Evolutionary conservation across 2,888 invertebrate species (phyloP), one percentile per base, ranked within the genome.

Genomic region (Hyalella azteca): DNA sequence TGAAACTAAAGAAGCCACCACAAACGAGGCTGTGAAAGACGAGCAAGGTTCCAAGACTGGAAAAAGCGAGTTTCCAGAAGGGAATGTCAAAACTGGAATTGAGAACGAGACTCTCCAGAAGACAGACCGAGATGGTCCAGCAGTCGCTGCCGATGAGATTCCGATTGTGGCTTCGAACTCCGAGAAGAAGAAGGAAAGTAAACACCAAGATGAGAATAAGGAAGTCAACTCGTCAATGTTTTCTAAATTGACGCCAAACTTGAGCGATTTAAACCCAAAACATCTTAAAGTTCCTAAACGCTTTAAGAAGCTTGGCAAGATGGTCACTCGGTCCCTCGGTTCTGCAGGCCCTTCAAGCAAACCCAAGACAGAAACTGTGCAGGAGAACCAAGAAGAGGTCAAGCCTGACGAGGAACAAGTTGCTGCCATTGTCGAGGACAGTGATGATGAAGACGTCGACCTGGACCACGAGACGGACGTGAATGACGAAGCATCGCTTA

Each of bases 281-380:
- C n/a, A n/a, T n/a, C n/a, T n/a, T n/a, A 41, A 73, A 9, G 40
- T 73, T 3, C 73, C 73, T 11, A 73, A 73, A 40, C 73, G 73
- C 19, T 73, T 73, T 11, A 73, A 40, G 40, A 73, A 73, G 32
- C 11, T 73, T 2, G 19, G 73, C 36, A 73, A 73, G 39, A 73
- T 73, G 39, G 73, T 73, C n/a, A 73, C 39, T 32, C 39, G 41
- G 4, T 13, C 15, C 7, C 59, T 59, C 26, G 26, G n/a, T 22
- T 29, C 59, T 22, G 26, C 29, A 5, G 29, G 32, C 15, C 59
- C 59, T 1, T 29, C 26, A 22, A 5, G 2, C 5, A 32, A 26
- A 2, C 32, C 59, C 0, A 22, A 49, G 22, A 1, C 48, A 15
- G 48, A 48, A 48, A 15, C 59, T 11, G 3, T 26, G 59, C 13